phyloP scores from a whole-genome alignment of 2,888 invertebrate species.

The Microctonus brassicae region DNA sequence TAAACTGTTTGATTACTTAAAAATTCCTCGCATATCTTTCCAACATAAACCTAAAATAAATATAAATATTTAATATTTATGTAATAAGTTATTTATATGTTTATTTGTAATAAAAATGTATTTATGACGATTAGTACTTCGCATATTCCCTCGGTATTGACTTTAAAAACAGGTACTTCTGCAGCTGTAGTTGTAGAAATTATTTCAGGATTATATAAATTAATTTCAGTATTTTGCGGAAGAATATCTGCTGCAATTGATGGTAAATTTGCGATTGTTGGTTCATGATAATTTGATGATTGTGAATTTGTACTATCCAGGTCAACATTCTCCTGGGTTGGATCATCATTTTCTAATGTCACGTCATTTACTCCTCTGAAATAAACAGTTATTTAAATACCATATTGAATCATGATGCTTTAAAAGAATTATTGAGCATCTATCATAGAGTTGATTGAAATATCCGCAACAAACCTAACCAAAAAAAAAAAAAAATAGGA shows the following conservation, averaged over 20 bases:
- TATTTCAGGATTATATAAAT: conserved; percentile 77
- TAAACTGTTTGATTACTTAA: conserved; percentile 87
- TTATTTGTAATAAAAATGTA: background rate
- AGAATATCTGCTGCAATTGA: conserved; percentile 13
- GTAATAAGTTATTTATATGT: background rate
- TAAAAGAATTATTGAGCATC: too few relatives aligned
- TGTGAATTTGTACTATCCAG: conserved; percentile 25
- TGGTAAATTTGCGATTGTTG: conserved; percentile 11
- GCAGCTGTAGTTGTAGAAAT: conserved; percentile 53
- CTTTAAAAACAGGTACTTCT: conserved; percentile 53
- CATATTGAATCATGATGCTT: too few relatives aligned
- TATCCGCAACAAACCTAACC: too few relatives aligned
- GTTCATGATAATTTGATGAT: conserved; percentile 22
- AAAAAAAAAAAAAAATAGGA: too few relatives aligned
- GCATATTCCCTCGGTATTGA: conserved; percentile 62
- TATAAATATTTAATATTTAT: background rate
- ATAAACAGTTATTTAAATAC: background rate
- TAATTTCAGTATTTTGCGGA: conserved; percentile 27
- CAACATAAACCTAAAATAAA: conserved; percentile 80
- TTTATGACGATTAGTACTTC: conserved; percentile 50
- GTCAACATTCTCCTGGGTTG: conserved; percentile 15
- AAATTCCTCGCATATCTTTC: conserved; percentile 83
- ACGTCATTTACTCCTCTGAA: conserved; percentile 8
- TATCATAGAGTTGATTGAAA: too few relatives aligned
- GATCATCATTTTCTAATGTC: background rate